Evolutionary conservation across 2,888 invertebrate species (phyloP), one percentile per base, ranked within the genome.

Genomic region (Alviniconcha strummeri): DNA sequence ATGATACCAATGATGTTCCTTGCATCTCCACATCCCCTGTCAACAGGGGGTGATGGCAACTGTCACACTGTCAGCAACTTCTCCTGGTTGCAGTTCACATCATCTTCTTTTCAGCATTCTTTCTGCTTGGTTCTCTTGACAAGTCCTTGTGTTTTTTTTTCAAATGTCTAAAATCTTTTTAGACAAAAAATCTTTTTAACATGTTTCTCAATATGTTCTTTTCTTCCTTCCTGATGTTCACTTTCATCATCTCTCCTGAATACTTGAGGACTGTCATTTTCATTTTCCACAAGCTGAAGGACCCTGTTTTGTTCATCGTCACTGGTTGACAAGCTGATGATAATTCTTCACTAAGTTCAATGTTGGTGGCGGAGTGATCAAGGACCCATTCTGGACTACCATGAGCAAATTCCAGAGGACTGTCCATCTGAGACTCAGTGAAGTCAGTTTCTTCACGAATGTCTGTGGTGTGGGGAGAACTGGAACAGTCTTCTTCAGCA

Each of bases 41-140:
- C 83, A 54, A 81, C 84, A 15, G 55, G 71, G 69, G 81, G 77
- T n/a, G 69, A 74, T 80, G 9, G 79, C 80, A 9, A 79, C 78
- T 64, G 80, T 71, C 69, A 82, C 79, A 64, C 74, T 84, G 81
- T 84, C 79, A 69, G 75, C 54, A 67, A 55, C 64, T 11, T 80
- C 36, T 71, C 15, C 81, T 60, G 81, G 55, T 56, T 15, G 17
- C 55, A 81, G 52, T n/a, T 71, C 67, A 4, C 60, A 15, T 8
- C 69, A 11, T 6, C 77, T 84, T 69, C 71, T 76, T 77, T 69
- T 77, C 19, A 84, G 76, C 76, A 76, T 81, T 56, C 80, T 15
- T 15, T 84, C 81, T n/a, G 81, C 81, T 67, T 77, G 69, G 17
- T n/a, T 17, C 57, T 4, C 4, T 67, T 80, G 80, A 11, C 36